Evolutionary conservation across 2,113 vertebrate species (phyloP), one percentile per base, ranked within the genome.

Genomic region (Entelurus aequoreus): DNA sequence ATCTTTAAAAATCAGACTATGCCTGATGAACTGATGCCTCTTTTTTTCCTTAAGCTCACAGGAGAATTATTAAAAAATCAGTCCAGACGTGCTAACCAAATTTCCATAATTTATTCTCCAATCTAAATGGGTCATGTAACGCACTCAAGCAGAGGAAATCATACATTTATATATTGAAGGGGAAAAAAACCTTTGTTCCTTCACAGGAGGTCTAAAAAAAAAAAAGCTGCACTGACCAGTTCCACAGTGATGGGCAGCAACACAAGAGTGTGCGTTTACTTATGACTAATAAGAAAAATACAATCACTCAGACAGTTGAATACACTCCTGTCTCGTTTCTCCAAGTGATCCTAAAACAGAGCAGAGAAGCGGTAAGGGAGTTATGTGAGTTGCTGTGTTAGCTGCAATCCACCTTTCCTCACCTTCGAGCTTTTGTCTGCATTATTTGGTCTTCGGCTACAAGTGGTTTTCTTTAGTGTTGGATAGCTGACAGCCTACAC

Each of bases 361-460:
- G 12, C 42, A 46, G 42, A 46, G 71, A 68, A 81, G 60, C 69
- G 79, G 79, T 84, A 75, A 59, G 61, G 63, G 40, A 70, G 76
- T 85, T 84, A 68, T 60, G 62, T 61, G 77, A 57, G 48, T 72
- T 75, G 67, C 78, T 67, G 48, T 79, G 54, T 65, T 54, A 19
- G 59, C 49, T 70, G 62, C 62, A 53, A 83, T 78, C 65, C 69
- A 79, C 51, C 68, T 80, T 81, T 78, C 78, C 66, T 67, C 15
- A 48, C 62, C 53, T 54, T 72, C 70, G 62, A 14, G 15, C 73
- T 77, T 86, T 82, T 82, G 81, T 87, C 70, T 77, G 61, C 72
- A 14, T 65, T 83, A 74, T 86, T 86, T 86, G 78, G 67, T 70
- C 63, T 79, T 5, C 12, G 72, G 79, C 78, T 80, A 81, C 74